These are phyloP conservation scores for Garra rufa DNA, from an alignment of 2,113 vertebrate genomes.

Conservation along the genomic window DNA sequence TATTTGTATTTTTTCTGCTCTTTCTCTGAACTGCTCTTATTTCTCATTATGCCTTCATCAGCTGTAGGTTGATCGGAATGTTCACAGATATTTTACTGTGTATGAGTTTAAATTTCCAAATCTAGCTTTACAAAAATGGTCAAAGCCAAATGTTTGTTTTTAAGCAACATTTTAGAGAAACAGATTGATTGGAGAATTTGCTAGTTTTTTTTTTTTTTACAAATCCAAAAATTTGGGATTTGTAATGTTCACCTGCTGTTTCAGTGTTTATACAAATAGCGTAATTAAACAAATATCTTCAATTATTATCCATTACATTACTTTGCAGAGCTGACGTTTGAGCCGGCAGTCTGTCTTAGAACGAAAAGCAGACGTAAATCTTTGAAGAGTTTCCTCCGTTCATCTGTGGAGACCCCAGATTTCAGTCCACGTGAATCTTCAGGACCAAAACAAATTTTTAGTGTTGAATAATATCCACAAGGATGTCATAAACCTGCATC, in stretches of 20 bases:
- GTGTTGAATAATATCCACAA: too few species aligned
- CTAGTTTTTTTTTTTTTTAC: not conserved
- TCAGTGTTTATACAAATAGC: not conserved
- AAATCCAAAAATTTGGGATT: not conserved
- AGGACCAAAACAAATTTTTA: too few species aligned
- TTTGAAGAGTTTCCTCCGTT: too few species aligned
- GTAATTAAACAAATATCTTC: not conserved
- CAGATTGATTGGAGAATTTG: not conserved
- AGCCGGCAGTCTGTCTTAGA: too few species aligned
- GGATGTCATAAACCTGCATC: too few species aligned
- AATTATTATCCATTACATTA: not conserved
- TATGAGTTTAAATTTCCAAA: not conserved
- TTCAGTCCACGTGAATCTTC: too few species aligned
- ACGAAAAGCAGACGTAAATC: too few species aligned
- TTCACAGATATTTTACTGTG: not conserved
- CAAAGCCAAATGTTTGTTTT: not conserved
- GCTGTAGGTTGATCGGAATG: too few species aligned
- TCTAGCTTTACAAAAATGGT: not conserved
- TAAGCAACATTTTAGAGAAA: too few species aligned
- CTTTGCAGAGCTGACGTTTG: not conserved
- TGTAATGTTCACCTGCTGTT: not conserved
- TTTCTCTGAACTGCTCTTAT: not conserved
- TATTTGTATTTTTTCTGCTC: not conserved
- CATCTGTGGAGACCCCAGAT: too few species aligned
- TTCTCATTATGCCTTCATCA: not conserved